Evolutionary conservation across 2,888 invertebrate genomes (phyloP), one percentile per base, ranked within the genome.

Genomic region (Conistra vaccinii): DNA sequence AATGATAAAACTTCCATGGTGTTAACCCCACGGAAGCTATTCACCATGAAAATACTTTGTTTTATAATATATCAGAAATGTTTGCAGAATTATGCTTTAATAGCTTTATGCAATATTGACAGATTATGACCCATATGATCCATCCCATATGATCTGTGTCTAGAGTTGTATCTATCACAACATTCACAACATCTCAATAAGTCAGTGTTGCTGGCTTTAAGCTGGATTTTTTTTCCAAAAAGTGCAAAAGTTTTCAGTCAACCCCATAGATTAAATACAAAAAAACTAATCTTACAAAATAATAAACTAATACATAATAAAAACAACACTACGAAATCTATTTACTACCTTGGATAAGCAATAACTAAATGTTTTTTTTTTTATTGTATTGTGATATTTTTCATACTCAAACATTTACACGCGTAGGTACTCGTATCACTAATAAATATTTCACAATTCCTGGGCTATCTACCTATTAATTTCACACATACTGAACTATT

Each of bases 371-470:
- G n/a, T n/a, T n/a, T n/a, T n/a, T n/a, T n/a, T n/a, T n/a, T n/a
- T n/a, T n/a, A n/a, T n/a, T n/a, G n/a, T n/a, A n/a, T n/a, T n/a
- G 1, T 6, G 14, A n/a, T 2, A 42, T 72, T 26, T 32, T 42
- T 39, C 12, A 29, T 48, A 17, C 1, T 29, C 4, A 57, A 26
- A 65, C 6, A 63, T 42, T 48, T n/a, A n/a, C 29, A 58, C 12
- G 3, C 14, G 2, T 20, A 29, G 6, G 5, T 2, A n/a, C n/a
- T n/a, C n/a, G n/a, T n/a, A 23, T 42, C 14, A 26, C 23, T 26
- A 23, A 20, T 48, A 23, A 39, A 51, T 73, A 76, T 76, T 20
- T 23, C 23, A 58, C 17, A 35, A 68, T 53, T 51, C 42, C 78
- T 42, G 5, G 7, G 17, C 9, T 39, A 10, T 10, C 9, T 14